Evolutionary conservation across 2,113 vertebrate genomes (phyloP).

Genomic region (Onychostruthus taczanowskii): DNA sequence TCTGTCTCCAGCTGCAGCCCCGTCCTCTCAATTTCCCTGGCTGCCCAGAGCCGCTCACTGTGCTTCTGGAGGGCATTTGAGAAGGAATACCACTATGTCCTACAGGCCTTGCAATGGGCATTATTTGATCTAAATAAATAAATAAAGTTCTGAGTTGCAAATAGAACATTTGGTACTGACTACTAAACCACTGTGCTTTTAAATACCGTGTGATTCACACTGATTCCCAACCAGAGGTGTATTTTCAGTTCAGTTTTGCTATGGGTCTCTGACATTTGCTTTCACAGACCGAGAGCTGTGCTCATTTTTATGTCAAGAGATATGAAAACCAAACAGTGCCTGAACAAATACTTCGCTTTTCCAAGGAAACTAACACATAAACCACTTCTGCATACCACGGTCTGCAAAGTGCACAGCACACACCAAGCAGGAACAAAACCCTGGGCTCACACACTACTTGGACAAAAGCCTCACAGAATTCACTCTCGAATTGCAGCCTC

Average conservation of each 20-base stretch:
- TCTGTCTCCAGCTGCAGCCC: neutral
- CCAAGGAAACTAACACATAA: neutral
- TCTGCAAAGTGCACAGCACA: slow-evolving; percentile 1
- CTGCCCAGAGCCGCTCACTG: neutral
- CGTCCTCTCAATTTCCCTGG: neutral
- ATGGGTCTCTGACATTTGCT: neutral
- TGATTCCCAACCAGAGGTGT: neutral
- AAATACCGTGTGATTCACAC: neutral
- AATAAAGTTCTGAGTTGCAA: neutral
- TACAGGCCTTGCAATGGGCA: neutral
- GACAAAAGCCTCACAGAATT: neutral
- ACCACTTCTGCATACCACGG: neutral
- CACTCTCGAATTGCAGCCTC: neutral
- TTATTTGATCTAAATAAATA: neutral
- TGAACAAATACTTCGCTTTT: slow-evolving; percentile 43
- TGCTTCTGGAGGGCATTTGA: neutral
- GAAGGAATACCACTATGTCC: neutral
- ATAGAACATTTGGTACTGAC: neutral
- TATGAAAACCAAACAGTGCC: neutral
- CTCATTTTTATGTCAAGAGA: neutral
- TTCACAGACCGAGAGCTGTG: neutral
- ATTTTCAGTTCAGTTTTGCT: slow-evolving; percentile 17
- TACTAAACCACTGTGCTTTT: neutral
- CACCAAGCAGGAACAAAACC: slow-evolving; percentile 7
- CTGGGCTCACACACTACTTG: neutral